A percentile compares a stretch with the other conserved stretches of the same genome.
Conservation (phyloP, 2,797 vertebrate species). For the Loris lydekkerianus region DNA sequence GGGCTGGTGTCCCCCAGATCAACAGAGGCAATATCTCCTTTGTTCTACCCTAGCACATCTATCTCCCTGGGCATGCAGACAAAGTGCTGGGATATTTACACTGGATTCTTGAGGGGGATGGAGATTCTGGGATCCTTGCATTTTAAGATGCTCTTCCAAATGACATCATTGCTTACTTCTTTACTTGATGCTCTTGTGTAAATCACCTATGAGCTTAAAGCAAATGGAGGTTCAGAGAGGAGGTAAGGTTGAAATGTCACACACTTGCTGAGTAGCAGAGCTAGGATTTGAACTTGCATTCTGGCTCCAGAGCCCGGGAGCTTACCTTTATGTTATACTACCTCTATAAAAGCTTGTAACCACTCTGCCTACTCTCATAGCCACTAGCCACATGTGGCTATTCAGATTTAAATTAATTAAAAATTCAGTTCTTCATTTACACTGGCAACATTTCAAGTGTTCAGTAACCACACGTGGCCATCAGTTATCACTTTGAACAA, state of each 20-base stretch:
- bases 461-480: neutral
- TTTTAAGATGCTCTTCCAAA: constrained; percentile 21
- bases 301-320: neutral
- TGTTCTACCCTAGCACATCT: neutral
- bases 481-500: neutral
- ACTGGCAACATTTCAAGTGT: neutral
- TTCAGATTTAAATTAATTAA: neutral
- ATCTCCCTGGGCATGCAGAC: neutral
- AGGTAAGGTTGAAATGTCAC: neutral
- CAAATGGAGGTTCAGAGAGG: neutral
- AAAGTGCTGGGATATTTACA: neutral
- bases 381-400: neutral
- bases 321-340: neutral
- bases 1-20: neutral
- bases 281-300: neutral
- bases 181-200: neutral
- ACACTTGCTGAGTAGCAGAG: neutral
- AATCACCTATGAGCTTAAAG: neutral
- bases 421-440: neutral
- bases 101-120: neutral
- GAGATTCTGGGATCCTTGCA: neutral
- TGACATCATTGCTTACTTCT: neutral
- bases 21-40: neutral
- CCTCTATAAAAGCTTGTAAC: neutral
- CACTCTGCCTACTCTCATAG: neutral